Evolutionary conservation across 1,140 invertebrate species (phyloP).

Genomic region (Zophobas morio): DNA sequence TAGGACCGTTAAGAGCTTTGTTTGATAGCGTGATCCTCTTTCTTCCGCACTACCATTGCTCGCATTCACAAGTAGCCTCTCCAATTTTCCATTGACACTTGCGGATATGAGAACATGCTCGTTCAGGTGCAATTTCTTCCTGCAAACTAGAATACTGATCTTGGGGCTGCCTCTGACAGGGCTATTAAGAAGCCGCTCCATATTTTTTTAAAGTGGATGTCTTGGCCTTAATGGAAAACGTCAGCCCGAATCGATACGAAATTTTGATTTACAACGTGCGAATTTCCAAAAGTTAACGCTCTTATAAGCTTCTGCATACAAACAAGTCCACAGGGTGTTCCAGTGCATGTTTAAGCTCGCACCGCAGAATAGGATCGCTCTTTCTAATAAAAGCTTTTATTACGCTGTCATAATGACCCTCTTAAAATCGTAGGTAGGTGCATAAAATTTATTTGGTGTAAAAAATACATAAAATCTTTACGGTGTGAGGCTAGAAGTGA

Average conservation of each 20-base stretch:
- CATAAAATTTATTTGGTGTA: slow-evolving; percentile 41
- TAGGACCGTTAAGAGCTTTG: slow-evolving; percentile 40
- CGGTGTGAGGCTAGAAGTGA: slow-evolving; percentile 11
- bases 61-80: slow-evolving; percentile 34
- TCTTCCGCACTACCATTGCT: slow-evolving; percentile 7
- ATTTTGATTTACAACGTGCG: slow-evolving; percentile 9
- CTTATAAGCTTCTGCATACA: too few species aligned
- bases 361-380: not conserved
- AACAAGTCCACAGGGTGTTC: too few species aligned
- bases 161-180: slow-evolving; percentile 5
- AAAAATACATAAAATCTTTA: slow-evolving; percentile 29
- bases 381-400: slow-evolving; percentile 29
- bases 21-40: slow-evolving; percentile 44
- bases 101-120: slow-evolving; percentile 34
- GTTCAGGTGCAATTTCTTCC: slow-evolving; percentile 28
- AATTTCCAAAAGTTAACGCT: too few species aligned
- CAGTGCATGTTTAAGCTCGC: too few species aligned
- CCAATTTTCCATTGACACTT: slow-evolving; percentile 31
- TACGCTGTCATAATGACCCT: slow-evolving; percentile 32
- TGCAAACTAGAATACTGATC: slow-evolving; percentile 8
- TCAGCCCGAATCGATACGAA: not conserved
- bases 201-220: slow-evolving; percentile 16
- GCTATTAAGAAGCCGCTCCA: slow-evolving; percentile 10
- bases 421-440: slow-evolving; percentile 38
- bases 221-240: slow-evolving; percentile 11